Base-by-base conservation (phyloP, 2,113 vertebrate species). In the Oophaga pumilio region DNA sequence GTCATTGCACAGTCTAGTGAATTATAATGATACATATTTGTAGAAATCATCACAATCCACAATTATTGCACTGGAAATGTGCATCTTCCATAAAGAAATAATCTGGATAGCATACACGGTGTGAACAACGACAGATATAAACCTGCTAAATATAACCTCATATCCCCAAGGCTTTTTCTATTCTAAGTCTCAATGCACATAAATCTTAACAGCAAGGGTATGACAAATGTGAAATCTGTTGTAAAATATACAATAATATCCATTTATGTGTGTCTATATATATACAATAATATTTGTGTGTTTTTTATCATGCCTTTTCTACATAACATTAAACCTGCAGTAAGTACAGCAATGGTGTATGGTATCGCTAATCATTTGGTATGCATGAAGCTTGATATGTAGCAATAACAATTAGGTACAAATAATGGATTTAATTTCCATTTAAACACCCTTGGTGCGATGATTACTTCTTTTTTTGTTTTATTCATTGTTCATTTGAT, bases 101-200 rank as follows among this genome's bases (percentile, higher is more conserved):
- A n/a, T 52, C 71, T 76, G 22, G 71, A n/a, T 56, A 77, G 60
- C 80, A 66, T 20, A 64, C 20, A 84, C 53, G 18, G 8, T 68
- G 59, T 52, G 8, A 74, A 56, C 15, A 53, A 43, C 50, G 50
- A 77, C 84, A 53, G 84, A 64, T 83, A 87, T 76, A 82, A 80
- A 62, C 78, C 56, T 62, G 71, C 80, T 88, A 88, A 64, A 88
- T 88, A 88, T 88, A 88, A 80, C 24, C 26, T 53, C 12, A 76
- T 11, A n/a, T 88, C 86, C 80, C 86, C 59, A 83, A 66, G 79
- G 86, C 80, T 17, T 20, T 76, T 88, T 83, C 71, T 83, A 83
- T 88, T 88, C 80, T 88, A 59, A 87, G 66, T 64, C 43, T 24
- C 80, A 60, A 18, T 76, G 66, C 43, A 74, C 66, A 71, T 66